Percentiles rank a stretch among this genome's conserved stretches.
phyloP scores from a whole-genome alignment of 30 jellyfish, hydroid and myxozoan genomes.

The Turritopsis rubra region DNA sequence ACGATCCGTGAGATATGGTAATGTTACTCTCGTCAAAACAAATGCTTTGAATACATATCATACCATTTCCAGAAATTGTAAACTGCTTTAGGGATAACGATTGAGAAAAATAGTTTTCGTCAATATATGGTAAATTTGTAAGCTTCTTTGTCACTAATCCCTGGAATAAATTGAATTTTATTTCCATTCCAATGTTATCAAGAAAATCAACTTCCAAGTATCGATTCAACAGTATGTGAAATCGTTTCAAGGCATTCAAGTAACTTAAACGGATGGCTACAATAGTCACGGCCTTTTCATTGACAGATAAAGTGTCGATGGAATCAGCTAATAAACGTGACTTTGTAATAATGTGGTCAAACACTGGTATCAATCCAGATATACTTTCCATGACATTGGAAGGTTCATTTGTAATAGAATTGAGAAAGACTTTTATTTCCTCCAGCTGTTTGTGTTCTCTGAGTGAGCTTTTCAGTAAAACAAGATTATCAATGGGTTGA shows the following conservation, averaged over 20 bases:
- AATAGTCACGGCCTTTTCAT: not conserved
- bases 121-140: not conserved
- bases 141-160: not conserved
- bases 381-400: not conserved
- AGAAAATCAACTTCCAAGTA: not conserved
- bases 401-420: not conserved
- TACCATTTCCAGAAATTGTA: slow-evolving; percentile 17
- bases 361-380: not conserved
- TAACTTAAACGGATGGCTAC: not conserved
- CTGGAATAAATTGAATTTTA: not conserved
- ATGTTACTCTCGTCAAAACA: slow-evolving; percentile 22
- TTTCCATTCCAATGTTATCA: not conserved
- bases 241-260: slow-evolving; percentile 2
- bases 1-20: not conserved
- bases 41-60: slow-evolving; percentile 22
- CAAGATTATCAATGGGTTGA: not conserved
- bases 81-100: not conserved
- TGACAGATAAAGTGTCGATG: not conserved
- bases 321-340: not conserved
- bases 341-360: not conserved
- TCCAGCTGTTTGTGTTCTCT: not conserved
- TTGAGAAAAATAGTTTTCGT: not conserved
- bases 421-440: not conserved
- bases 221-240: not conserved
- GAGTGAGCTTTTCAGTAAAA: not conserved